Evolutionary conservation across 2,113 vertebrate species (phyloP), one percentile per base, ranked within the genome.

Genomic region (Amphiprion percula): DNA sequence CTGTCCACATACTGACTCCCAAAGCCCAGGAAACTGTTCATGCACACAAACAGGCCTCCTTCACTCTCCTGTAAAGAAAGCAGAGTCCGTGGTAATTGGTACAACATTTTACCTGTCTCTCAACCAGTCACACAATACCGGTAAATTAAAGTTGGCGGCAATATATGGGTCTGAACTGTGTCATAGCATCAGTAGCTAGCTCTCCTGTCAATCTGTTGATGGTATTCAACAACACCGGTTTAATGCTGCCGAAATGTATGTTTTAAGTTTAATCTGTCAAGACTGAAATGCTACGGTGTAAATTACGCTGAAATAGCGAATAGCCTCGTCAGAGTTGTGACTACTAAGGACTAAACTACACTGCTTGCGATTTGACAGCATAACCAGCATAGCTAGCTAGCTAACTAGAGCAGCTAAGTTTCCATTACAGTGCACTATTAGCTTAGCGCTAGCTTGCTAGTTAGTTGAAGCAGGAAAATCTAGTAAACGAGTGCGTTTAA

Each of bases 11-110:
- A 97, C 37, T 97, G 96, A 75, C 97, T 96, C 47, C 98, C 97
- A 71, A 98, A 99, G 56, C 98, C 98, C 84, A 99, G 93, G 92
- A 99, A 99, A 37, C 95, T 97, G 92, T 98, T 99, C 97, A 99
- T 99, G 88, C 98, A 99, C 89, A 99, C 96, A 82, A 97, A 99
- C 70, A 99, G 93, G 41, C 98, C 98, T 0, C 97, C 97, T 65
- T 99, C 97, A 8, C 96, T 97, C 86, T 99, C 98, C 98, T 99
- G 87, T 6, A 46, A 81, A 53, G 2, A 79, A 39, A 61, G 0
- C 39, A 67, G 5, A 28, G 0, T 5, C 14, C 30, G 17, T 37
- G 15, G 50, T 54, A 53, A 58, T 10, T 12, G 30, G 33, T 23
- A 24, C 5, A 44, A 11, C 5, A n/a, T 10, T 37, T 23, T 37